Evolutionary conservation across 2,888 invertebrate species (phyloP), one percentile per base, ranked within the genome.

Genomic region (Calliphora vomitoria): DNA sequence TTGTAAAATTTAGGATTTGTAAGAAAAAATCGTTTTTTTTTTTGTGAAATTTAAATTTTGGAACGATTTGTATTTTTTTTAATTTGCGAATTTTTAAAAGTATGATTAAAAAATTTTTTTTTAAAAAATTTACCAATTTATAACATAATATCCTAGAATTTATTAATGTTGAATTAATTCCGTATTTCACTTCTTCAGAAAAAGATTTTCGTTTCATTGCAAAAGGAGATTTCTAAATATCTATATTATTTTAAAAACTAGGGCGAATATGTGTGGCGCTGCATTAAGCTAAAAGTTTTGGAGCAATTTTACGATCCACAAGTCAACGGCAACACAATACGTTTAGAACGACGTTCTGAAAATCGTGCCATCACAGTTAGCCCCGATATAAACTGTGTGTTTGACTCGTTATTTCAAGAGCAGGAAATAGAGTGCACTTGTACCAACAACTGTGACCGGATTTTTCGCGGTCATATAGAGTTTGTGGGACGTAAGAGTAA

Each of bases 391-490:
- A 91, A 91, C 41, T 91, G 95, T 81, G 91, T 92, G 8, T 92
- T 94, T 90, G 90, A 92, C 6, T 92, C 94, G 41, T 90, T 95
- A n/a, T 93, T 93, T 60, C 94, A 94, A 89, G 92, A 90, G 1
- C 82, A 91, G 3, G 71, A 79, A 1, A 38, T 91, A 0, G 87
- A 90, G 0, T 72, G 92, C 0, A 88, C 82, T 1, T 4, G 92
- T 0, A 88, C 41, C 5, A 93, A 92, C 38, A 91, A 91, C 13
- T 82, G 89, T 4, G 86, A 89, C 3, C 90, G 90, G 1, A 11
- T 10, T 2, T 75, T 92, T 0, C 60, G 53, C 0, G 78, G 91
- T 3, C 60, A 58, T 8, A 72, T 92, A 0, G 86, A 89, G 0
- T 75, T 90, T 50, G 44, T 78, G 10, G 74, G 64, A 0, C 18